phyloP scores from a whole-genome alignment of 2,888 invertebrate genomes.

The Sceliomorpha sp. region DNA sequence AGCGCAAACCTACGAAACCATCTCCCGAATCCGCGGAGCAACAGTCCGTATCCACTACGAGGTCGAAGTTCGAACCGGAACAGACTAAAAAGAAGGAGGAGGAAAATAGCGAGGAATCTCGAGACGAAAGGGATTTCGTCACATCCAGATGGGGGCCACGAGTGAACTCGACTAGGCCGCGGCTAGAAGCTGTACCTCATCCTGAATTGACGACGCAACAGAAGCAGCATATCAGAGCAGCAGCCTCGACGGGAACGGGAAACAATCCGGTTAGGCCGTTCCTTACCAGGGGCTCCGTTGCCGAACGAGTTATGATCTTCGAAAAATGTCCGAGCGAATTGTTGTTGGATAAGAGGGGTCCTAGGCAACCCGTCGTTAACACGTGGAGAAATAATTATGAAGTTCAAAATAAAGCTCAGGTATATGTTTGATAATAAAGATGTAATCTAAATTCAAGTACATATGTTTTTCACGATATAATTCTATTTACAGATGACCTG shows the following conservation, averaged over 20 bases:
- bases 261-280: conserved; percentile 90
- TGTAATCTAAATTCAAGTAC: too few species aligned
- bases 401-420: conserved; percentile 81
- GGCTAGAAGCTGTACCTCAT: conserved; percentile 83
- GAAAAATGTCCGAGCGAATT: conserved; percentile 93
- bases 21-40: conserved; percentile 25
- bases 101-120: conserved; percentile 50
- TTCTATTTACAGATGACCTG: too few species aligned
- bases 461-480: too few species aligned
- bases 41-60: conserved; percentile 63
- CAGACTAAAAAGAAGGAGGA: conserved; percentile 49
- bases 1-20: conserved; percentile 64
- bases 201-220: conserved; percentile 85
- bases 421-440: too few species aligned
- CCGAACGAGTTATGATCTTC: conserved; percentile 93
- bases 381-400: conserved; percentile 80
- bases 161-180: conserved; percentile 71
- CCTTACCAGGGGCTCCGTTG: conserved; percentile 93
- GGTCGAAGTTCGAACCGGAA: conserved; percentile 71
- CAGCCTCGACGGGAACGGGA: conserved; percentile 79
- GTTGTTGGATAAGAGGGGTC: conserved; percentile 85
- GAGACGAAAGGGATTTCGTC: conserved; percentile 67
- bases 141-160: conserved; percentile 80
- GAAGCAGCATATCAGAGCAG: conserved; percentile 82
- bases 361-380: conserved; percentile 82